Evolutionary conservation across 2,113 vertebrate genomes (phyloP), one percentile per base, ranked within the genome.

Genomic region (Corythornis cristatus): DNA sequence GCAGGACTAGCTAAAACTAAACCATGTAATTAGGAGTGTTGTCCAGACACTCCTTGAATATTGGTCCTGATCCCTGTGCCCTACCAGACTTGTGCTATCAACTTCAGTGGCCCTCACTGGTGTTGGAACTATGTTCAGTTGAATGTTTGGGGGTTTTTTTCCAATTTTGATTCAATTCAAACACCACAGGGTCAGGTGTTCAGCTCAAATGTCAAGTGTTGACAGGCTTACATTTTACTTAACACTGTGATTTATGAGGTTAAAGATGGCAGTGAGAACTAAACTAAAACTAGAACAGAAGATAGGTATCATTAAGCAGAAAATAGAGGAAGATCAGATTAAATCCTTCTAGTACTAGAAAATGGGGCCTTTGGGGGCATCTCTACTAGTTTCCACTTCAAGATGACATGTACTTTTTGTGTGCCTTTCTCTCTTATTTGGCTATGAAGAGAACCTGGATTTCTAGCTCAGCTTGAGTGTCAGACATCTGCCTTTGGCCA

Each of bases 371-470:
- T 80, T 81, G 23, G 58, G 33, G 35, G 8, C 17, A 43, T n/a
- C 8, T 54, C 61, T 67, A 4, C 25, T 12, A 56, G 43, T 11
- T 84, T 82, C 62, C 12, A n/a, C 28, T 79, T 76, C 29, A 60
- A 60, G 82, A 75, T 11, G 17, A 61, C 13, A 19, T 0, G 1
- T 0, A 0, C 10, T 67, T 5, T 67, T 64, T 6, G 14, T 0
- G 0, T 18, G 50, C 5, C 86, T 81, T 83, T 86, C 28, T 92
- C 16, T 87, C 22, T 76, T 71, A 21, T 51, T 45, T 60, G 45
- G 7, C 51, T 51, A 2, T 6, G 35, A 79, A 85, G 62, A 87
- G 74, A 79, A 85, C 42, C 18, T 93, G 71, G 29, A 73, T 72
- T 84, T 89, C 67, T 72, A 2, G 20, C 54, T 61, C 51, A 48